These are phyloP conservation scores for Hemaris fuciformis DNA, from an alignment of 2,888 invertebrate species.

Conservation along the genomic window DNA sequence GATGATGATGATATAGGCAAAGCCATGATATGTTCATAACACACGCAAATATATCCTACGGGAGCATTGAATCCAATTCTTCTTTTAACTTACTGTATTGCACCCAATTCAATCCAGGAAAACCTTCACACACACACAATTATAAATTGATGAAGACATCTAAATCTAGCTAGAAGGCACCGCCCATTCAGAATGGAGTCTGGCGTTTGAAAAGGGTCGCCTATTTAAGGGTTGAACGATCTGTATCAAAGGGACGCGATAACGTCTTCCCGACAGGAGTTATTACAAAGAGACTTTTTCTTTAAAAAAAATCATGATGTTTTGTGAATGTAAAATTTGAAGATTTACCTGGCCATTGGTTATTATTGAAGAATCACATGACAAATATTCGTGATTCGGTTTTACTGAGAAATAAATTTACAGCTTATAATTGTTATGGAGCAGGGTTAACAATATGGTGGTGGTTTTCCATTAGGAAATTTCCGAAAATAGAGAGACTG, in stretches of 20 bases:
- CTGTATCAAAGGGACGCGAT: constrained; percentile 5
- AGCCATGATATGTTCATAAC: no score
- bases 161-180: neutral
- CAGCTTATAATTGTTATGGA: no score
- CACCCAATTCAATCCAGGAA: neutral
- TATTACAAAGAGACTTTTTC: neutral
- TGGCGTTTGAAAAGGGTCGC: neutral
- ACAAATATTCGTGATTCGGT: no score
- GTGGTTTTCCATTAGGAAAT: no score
- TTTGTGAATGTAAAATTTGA: neutral
- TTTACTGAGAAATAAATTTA: no score
- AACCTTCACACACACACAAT: neutral
- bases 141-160: neutral
- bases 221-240: constrained; percentile 3
- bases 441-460: no score
- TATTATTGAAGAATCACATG: no score
- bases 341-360: no score
- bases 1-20: no score
- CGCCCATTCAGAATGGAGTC: neutral
- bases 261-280: constrained; percentile 1
- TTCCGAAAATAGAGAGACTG: no score
- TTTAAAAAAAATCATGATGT: neutral
- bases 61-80: no score
- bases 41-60: no score
- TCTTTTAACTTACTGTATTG: neutral